Conservation (phyloP, 1,140 invertebrate species). For the Drosophila mayri region DNA sequence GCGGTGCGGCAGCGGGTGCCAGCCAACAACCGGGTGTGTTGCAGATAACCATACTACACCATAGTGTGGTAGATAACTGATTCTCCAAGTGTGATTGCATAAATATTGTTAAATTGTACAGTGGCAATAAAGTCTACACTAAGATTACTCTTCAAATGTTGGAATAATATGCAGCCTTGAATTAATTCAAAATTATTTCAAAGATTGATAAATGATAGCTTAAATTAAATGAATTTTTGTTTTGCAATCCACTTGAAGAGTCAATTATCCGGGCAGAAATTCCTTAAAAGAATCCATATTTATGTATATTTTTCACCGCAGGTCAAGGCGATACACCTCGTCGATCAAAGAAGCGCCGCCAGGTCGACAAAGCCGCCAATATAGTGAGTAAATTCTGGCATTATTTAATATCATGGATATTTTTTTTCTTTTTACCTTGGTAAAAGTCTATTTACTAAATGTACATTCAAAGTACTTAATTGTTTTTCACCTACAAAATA, state of each 20-base stretch:
- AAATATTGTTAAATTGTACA: slow-evolving; percentile 35
- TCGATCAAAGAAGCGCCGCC: slow-evolving; percentile 83
- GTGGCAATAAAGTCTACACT: slow-evolving; percentile 27
- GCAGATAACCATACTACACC: slow-evolving; percentile 60
- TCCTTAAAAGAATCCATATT: not conserved
- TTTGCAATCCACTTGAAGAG: slow-evolving; percentile 9
- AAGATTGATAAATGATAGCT: too few relatives aligned
- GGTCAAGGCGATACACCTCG: slow-evolving; percentile 78
- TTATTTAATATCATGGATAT: slow-evolving; percentile 52
- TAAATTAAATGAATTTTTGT: too few relatives aligned
- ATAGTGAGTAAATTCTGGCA: slow-evolving; percentile 82
- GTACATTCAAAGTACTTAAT: slow-evolving; percentile 22
- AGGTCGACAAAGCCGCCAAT: slow-evolving; percentile 80
- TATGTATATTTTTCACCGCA: slow-evolving; percentile 13
- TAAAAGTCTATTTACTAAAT: slow-evolving; percentile 15
- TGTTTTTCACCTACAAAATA: slow-evolving; percentile 20
- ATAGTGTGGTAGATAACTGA: slow-evolving; percentile 17
- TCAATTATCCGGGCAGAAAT: not conserved
- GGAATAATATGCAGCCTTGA: not conserved
- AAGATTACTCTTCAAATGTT: not conserved
- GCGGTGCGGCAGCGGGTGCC: slow-evolving; percentile 27
- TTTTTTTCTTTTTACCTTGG: slow-evolving; percentile 27
- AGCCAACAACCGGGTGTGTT: slow-evolving; percentile 62
- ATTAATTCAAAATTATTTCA: not conserved
- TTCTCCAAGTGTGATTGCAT: slow-evolving; percentile 16